Base-by-base conservation (phyloP, 2,113 vertebrate genomes). In the Orthonyx spaldingii region DNA sequence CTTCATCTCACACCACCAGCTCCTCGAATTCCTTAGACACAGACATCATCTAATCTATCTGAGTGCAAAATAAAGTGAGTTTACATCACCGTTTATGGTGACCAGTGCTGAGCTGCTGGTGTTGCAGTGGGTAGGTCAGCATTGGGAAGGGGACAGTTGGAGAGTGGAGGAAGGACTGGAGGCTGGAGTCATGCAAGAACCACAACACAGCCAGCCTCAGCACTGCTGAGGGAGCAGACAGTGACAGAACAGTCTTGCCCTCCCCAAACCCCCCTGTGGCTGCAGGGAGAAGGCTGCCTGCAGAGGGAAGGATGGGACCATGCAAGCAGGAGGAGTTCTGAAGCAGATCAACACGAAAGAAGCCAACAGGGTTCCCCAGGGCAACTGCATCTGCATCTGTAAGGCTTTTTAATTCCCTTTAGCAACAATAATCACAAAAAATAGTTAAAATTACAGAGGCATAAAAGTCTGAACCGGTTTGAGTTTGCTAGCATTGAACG, bases 71-170 rank as follows among this genome's bases (percentile, higher is more conserved):
- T 2, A 19, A 27, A 80, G 60, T 5, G 13, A 52, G 6, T 39
- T 69, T 10, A 1, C 30, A 1, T 11, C 27, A 79, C 28, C 5
- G 1, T 11, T 35, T 7, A 5, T 1, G 1, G 42, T 1, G 13
- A 47, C 32, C 1, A 1, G 63, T 10, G 22, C 46, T 13, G 70
- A 74, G 42, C 50, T 16, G 49, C 35, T 24, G 47, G 6, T 26
- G 56, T 4, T 30, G 52, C 0, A 0, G 1, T 44, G 42, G 24
- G 61, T 6, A 1, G 47, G 56, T 16, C 44, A 32, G 78, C 0
- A 0, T 2, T 33, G 52, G 84, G 33, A 37, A 72, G 49, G 37
- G 26, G 20, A 32, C 12, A 26, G 17, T 10, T 50, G 12, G 9
- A n/a, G 8, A 56, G 30, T 1, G 1, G 44, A 22, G 33, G 7